These are phyloP conservation scores for Sebastes minor DNA, from an alignment of 2,797 vertebrate genomes.

Conservation along the genomic window DNA sequence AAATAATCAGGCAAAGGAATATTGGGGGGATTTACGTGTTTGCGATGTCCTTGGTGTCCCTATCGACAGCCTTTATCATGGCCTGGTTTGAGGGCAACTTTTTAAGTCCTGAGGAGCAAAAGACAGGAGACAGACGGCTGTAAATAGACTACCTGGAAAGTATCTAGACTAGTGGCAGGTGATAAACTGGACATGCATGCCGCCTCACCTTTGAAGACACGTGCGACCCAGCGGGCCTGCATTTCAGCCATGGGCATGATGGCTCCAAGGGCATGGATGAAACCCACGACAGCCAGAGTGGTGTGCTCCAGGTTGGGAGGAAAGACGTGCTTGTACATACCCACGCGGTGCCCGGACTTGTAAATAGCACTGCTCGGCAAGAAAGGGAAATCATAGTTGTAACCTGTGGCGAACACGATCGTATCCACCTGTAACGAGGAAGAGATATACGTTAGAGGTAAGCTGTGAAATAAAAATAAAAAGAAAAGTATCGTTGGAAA, in stretches of 20 bases:
- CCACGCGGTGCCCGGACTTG: conserved; percentile 68
- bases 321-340: conserved; percentile 82
- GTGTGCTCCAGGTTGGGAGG: conserved; percentile 74
- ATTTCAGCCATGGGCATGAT: conserved; percentile 82
- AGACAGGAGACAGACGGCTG: background rate
- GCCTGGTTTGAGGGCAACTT: conserved; percentile 66
- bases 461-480: background rate
- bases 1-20: background rate
- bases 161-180: background rate
- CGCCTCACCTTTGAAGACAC: conserved; percentile 79
- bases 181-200: background rate
- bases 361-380: conserved; percentile 61
- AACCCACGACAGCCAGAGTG: conserved; percentile 80
- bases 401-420: conserved; percentile 83
- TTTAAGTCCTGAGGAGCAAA: conserved; percentile 45
- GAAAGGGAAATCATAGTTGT: conserved; percentile 80
- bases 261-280: conserved; percentile 81
- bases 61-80: conserved; percentile 73
- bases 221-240: conserved; percentile 78
- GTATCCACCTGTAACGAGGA: conserved; percentile 62
- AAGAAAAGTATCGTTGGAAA: background rate
- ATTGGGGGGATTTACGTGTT: conserved; percentile 46
- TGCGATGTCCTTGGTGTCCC: conserved; percentile 71
- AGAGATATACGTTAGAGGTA: too few species aligned
- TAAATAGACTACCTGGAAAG: background rate